Evolutionary conservation across 2,888 invertebrate species (phyloP).

Genomic region (Oscheius sp.): DNA sequence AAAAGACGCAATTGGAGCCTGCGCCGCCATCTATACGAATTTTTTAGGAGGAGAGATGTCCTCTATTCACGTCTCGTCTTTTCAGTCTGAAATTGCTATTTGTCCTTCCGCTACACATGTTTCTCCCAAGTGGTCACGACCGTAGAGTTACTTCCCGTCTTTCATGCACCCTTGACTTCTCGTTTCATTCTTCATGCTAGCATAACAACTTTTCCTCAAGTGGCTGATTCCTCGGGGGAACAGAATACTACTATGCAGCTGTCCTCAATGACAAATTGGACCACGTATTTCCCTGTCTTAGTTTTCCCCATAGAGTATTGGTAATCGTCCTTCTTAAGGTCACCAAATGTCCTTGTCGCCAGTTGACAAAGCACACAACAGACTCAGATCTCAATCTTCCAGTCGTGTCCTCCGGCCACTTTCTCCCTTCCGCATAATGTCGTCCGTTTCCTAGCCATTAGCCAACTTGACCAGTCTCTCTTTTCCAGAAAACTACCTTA

Average conservation of each 20-base stretch:
- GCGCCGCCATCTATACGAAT: constrained; percentile 26
- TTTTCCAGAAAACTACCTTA: neutral
- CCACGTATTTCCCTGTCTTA: too few relatives aligned
- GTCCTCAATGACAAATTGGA: too few relatives aligned
- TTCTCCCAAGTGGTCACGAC: neutral
- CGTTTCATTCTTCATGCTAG: neutral
- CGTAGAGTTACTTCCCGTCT: neutral
- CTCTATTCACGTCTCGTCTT: neutral
- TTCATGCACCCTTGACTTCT: neutral
- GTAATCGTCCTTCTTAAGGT: too few relatives aligned
- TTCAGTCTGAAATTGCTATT: too few relatives aligned
- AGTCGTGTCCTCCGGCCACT: constrained; percentile 9
- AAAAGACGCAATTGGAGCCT: constrained; percentile 34
- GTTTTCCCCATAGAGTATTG: too few relatives aligned
- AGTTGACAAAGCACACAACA: too few relatives aligned
- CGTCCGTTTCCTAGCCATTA: neutral
- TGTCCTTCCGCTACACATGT: constrained; percentile 2
- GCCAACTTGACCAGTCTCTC: neutral
- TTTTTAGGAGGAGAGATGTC: constrained; percentile 14
- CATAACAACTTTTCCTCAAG: neutral
- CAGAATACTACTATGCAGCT: too few relatives aligned
- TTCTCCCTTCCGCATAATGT: constrained; percentile 6
- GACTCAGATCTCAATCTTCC: too few relatives aligned
- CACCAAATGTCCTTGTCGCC: too few relatives aligned
- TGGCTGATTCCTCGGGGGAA: neutral